These are phyloP conservation scores for Drosophila yakuba DNA, from an alignment of 1,140 invertebrate species.

Conservation along the genomic window DNA sequence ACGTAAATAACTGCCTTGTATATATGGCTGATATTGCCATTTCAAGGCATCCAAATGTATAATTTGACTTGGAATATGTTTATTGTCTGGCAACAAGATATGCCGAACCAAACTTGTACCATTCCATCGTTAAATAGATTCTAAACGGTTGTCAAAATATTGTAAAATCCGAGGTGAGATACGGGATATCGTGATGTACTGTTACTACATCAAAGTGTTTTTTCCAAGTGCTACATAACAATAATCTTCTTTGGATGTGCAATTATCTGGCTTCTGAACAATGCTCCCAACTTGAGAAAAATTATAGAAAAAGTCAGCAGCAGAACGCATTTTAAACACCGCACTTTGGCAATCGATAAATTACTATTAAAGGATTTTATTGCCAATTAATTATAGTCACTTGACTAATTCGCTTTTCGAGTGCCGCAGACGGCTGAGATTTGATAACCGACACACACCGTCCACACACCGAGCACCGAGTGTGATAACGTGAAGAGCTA, in stretches of 20 bases:
- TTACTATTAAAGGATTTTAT: slow-evolving; percentile 21
- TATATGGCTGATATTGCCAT: not conserved
- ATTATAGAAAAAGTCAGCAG: slow-evolving; percentile 11
- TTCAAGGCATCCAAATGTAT: slow-evolving; percentile 9
- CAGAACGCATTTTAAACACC: slow-evolving; percentile 5
- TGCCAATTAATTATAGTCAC: slow-evolving; percentile 38
- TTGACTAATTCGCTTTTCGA: slow-evolving; percentile 27
- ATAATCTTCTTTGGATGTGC: slow-evolving; percentile 12
- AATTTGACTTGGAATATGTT: slow-evolving; percentile 5
- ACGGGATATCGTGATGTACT: not conserved
- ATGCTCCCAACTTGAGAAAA: slow-evolving; percentile 3
- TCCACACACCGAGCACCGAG: not conserved
- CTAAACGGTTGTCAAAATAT: slow-evolving; percentile 48
- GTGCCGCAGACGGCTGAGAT: slow-evolving; percentile 24
- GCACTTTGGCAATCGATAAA: slow-evolving; percentile 13
- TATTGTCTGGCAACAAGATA: slow-evolving; percentile 7
- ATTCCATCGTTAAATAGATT: slow-evolving; percentile 11
- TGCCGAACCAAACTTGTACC: not conserved
- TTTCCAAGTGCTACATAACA: slow-evolving; percentile 2
- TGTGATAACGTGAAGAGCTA: slow-evolving; percentile 32
- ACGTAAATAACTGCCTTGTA: slow-evolving; percentile 2
- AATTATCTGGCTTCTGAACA: slow-evolving; percentile 12
- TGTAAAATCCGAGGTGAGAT: slow-evolving; percentile 8
- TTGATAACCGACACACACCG: slow-evolving; percentile 18
- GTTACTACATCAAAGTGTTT: slow-evolving; percentile 3